Base-by-base conservation (phyloP, 2,888 invertebrate genomes). In the Ectemnius lituratus region DNA sequence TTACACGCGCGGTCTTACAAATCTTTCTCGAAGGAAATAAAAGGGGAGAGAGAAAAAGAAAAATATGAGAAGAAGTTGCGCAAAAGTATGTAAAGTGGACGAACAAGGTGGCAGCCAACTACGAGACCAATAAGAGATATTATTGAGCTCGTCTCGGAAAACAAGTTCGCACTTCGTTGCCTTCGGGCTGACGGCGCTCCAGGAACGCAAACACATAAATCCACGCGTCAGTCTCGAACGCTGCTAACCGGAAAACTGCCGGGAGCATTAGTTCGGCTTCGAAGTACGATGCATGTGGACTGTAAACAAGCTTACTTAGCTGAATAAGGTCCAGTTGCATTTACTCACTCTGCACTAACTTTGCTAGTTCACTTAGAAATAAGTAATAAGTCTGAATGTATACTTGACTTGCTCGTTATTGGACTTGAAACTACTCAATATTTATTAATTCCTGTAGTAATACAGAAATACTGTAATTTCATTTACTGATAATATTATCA, bases 171-270 rank as follows among this genome's bases (percentile, higher is more conserved):
- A 62, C 46, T 37, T 46, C 6, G 61, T 47, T 60, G 58, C 62
- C 37, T 59, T 59, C 28, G 62, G 47, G 28, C 47, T 47, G 37
- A 58, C 28, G 16, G 47, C 47, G n/a, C 62, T 58, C 28, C 27
- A 52, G 45, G 59, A 67, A 66, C 69, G 16, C 16, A 79, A 84
- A 79, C 80, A 84, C 72, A 79, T 83, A 80, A 83, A 80, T 84
- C 65, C 56, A 58, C 72, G 78, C 68, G 79, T 75, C 73, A 74
- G 77, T 80, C 81, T 75, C 70, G 70, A 71, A 37, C 47, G 46
- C 57, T 46, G 20, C 59, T 64, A 63, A 61, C 60, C 64, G 60
- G 64, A 60, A 64, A 60, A 67, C 28, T n/a, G 52, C 46, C 37
- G 28, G 27, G 37, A 28, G 27, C 59, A 13, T 46, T 66, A 37